Evolutionary conservation across 1,140 invertebrate species (phyloP).

Genomic region (Elymnias hypermnestra): DNA sequence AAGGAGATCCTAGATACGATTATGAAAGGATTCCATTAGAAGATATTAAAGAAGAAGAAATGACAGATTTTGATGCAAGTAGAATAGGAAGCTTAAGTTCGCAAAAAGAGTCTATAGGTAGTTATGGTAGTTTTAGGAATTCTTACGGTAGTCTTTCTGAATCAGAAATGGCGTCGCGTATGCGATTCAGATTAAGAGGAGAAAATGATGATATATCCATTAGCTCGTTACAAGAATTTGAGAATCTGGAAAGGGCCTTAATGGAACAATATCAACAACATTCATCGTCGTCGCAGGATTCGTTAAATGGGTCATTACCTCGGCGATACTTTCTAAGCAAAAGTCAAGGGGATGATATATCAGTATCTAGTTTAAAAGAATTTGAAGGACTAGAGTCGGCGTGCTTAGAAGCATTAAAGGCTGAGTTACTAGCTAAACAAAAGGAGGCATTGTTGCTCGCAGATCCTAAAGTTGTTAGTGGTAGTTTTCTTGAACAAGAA

Average conservation of each 20-base stretch:
- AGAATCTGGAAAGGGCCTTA: conserved; percentile 88
- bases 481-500: conserved; percentile 73
- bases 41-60: conserved; percentile 93
- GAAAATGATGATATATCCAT: conserved; percentile 95
- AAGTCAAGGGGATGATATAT: conserved; percentile 91
- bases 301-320: conserved; percentile 85
- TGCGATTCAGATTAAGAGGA: conserved; percentile 86
- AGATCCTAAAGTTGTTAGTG: conserved; percentile 77
- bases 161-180: conserved; percentile 87
- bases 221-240: conserved; percentile 95
- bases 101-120: conserved; percentile 87
- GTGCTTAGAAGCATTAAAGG: conserved; percentile 87
- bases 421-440: conserved; percentile 89
- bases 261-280: conserved; percentile 80
- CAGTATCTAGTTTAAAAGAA: conserved; percentile 94
- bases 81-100: conserved; percentile 88
- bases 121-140: conserved; percentile 84
- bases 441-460: conserved; percentile 87
- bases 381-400: conserved; percentile 95
- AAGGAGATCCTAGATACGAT: conserved; percentile 80
- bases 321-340: conserved; percentile 79
- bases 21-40: conserved; percentile 89
- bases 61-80: conserved; percentile 88
- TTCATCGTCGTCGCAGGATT: conserved; percentile 83
- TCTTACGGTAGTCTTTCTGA: conserved; percentile 89